Conservation (phyloP, 2,888 invertebrate genomes). For the Dicycla oo region DNA sequence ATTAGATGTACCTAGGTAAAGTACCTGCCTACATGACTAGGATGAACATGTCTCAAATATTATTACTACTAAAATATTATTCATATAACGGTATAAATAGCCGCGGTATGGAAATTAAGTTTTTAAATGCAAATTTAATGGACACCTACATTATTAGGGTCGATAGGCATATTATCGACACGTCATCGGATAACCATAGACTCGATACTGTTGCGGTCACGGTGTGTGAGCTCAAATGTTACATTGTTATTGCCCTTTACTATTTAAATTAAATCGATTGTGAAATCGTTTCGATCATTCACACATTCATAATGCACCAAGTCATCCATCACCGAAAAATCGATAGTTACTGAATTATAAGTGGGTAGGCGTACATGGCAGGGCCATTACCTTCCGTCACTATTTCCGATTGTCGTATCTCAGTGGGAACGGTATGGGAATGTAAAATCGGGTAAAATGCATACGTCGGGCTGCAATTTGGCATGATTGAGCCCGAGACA, state of each 20-base stretch:
- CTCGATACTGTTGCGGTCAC: conserved; percentile 59
- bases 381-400: conserved; percentile 61
- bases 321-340: conserved; percentile 60
- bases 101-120: conserved; percentile 49
- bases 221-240: conserved; percentile 54
- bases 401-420: conserved; percentile 72
- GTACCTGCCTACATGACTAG: too few relatives aligned
- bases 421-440: conserved; percentile 68
- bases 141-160: conserved; percentile 62
- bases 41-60: conserved; percentile 19
- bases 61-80: conserved; percentile 35
- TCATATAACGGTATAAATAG: conserved; percentile 43
- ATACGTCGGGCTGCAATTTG: conserved; percentile 79
- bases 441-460: conserved; percentile 84
- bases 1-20: background rate
- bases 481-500: conserved; percentile 80
- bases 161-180: conserved; percentile 51
- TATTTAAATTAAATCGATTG: conserved; percentile 67
- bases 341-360: conserved; percentile 57
- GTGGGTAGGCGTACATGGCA: conserved; percentile 50
- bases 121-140: conserved; percentile 63
- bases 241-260: conserved; percentile 61
- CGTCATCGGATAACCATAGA: conserved; percentile 58
- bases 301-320: conserved; percentile 55
- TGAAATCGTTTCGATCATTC: conserved; percentile 57